phyloP scores from a whole-genome alignment of 2,797 vertebrate genomes.

The Philypnodon macrostomus region DNA sequence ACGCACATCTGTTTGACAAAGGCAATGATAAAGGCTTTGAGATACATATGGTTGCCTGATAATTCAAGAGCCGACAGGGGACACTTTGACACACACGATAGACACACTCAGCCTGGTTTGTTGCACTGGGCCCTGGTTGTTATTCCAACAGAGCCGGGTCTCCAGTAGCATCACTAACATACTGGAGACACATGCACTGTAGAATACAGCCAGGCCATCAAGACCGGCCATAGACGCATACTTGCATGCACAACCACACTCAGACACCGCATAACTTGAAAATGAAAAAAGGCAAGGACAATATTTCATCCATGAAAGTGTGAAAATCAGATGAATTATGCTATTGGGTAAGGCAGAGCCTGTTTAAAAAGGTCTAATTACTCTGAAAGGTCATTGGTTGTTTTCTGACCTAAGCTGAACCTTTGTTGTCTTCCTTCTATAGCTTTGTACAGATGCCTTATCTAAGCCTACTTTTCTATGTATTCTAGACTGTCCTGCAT shows the following conservation, averaged over 20 bases:
- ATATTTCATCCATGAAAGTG: too few relatives aligned
- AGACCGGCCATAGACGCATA: slow-evolving; percentile 16
- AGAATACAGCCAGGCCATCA: slow-evolving; percentile 92
- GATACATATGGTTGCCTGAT: not conserved
- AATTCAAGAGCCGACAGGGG: not conserved
- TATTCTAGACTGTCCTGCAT: too few relatives aligned
- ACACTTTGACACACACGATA: slow-evolving; percentile 19
- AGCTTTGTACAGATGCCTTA: too few relatives aligned
- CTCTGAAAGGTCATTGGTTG: too few relatives aligned
- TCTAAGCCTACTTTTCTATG: too few relatives aligned
- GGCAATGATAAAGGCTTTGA: not conserved
- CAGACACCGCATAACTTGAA: too few relatives aligned
- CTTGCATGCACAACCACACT: slow-evolving; percentile 3
- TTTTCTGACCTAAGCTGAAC: too few relatives aligned
- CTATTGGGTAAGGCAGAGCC: too few relatives aligned
- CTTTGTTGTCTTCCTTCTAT: too few relatives aligned
- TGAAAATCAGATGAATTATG: too few relatives aligned
- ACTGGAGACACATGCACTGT: slow-evolving; percentile 99
- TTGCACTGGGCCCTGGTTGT: slow-evolving; percentile 83
- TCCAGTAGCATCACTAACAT: slow-evolving; percentile 88
- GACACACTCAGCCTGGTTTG: slow-evolving; percentile 36
- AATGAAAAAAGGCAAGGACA: too few relatives aligned
- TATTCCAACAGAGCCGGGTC: slow-evolving; percentile 97
- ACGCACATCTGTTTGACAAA: not conserved
- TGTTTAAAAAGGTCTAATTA: too few relatives aligned